Percentiles rank a stretch among this genome's conserved stretches.
These are phyloP conservation scores for Monomorium pharaonis DNA, from an alignment of 1,140 invertebrate genomes.

Conservation along the genomic window DNA sequence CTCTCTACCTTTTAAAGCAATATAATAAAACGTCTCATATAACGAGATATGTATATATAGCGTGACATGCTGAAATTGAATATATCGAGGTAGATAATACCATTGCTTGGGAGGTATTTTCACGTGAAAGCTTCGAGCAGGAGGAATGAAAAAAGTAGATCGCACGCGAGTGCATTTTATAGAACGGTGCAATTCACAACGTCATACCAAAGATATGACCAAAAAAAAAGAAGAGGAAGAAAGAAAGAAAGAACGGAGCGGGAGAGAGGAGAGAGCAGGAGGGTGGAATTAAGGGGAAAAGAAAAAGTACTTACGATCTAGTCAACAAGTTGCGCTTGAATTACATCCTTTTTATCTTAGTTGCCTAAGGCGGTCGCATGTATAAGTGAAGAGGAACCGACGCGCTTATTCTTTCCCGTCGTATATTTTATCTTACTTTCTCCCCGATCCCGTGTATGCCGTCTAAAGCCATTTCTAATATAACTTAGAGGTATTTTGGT, in stretches of 20 bases:
- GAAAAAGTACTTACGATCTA: slow-evolving; percentile 60
- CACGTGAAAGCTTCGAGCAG: background rate
- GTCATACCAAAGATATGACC: slow-evolving; percentile 19
- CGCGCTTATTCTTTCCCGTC: slow-evolving; percentile 47
- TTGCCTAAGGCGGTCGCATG: slow-evolving; percentile 39
- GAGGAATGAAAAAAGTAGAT: slow-evolving; percentile 48
- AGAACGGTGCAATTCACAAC: slow-evolving; percentile 7
- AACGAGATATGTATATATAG: background rate
- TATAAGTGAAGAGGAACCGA: slow-evolving; percentile 19
- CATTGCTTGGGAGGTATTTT: background rate
- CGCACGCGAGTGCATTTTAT: background rate
- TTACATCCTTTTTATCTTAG: slow-evolving; percentile 65
- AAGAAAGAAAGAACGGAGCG: too few relatives aligned
- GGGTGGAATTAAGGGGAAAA: background rate
- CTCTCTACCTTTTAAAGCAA: background rate
- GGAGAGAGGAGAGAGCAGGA: background rate
- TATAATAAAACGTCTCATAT: background rate
- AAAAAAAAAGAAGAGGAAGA: background rate
- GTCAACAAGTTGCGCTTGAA: slow-evolving; percentile 66
- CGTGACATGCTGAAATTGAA: background rate
- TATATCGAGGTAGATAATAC: background rate
- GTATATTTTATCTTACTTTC: slow-evolving; percentile 42
- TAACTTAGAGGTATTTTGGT: slow-evolving; percentile 73
- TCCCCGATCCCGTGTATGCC: background rate
- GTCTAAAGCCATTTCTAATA: slow-evolving; percentile 55